phyloP scores from a whole-genome alignment of 2,113 vertebrate species.

The Cyanoderma ruficeps region DNA sequence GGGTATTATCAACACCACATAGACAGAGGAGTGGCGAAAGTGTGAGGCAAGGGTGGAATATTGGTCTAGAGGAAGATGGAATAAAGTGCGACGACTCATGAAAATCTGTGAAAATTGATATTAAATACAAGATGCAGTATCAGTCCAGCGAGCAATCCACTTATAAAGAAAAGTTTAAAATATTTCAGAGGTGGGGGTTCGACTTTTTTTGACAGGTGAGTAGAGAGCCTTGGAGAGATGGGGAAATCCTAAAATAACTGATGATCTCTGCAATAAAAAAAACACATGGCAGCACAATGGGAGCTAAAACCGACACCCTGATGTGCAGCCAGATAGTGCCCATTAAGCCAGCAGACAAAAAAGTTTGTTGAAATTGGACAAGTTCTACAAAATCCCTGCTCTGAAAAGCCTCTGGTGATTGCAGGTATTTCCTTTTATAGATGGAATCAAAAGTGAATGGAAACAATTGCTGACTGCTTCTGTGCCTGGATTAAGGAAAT shows the following conservation, averaged over 20 bases:
- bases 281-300: conserved; percentile 30
- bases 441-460: conserved; percentile 59
- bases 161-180: background rate
- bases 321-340: conserved; percentile 40
- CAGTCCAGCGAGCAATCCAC: background rate
- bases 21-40: background rate
- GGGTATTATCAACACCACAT: background rate
- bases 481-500: conserved; percentile 68
- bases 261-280: background rate
- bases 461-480: conserved; percentile 59
- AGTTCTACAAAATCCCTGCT: conserved; percentile 42
- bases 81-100: background rate
- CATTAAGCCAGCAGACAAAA: conserved; percentile 53
- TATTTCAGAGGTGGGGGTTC: background rate
- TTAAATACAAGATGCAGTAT: background rate
- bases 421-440: conserved; percentile 62
- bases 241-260: conserved; percentile 35
- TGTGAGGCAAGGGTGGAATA: background rate
- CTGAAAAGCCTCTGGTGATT: conserved; percentile 58
- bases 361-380: conserved; percentile 56
- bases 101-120: background rate
- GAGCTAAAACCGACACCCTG: conserved; percentile 24
- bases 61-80: background rate
- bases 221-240: background rate
- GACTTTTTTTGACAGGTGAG: background rate